Base-by-base conservation (phyloP, 2,113 vertebrate species). In the Circaetus gallicus region DNA sequence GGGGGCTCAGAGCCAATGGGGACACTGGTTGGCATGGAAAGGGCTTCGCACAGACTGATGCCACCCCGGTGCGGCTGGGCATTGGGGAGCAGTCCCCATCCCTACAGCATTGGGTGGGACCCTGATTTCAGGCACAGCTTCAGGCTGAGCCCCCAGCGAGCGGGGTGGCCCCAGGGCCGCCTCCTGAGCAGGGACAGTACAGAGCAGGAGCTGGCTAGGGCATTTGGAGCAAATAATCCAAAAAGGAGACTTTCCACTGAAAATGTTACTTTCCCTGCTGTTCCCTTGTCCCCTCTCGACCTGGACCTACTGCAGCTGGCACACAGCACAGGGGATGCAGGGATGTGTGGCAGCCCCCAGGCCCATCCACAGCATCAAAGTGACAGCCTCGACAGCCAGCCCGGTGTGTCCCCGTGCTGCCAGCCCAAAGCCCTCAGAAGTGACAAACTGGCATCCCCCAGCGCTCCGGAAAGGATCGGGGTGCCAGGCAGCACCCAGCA, bases 311-410 rank as follows among this genome's bases (percentile, higher is more conserved):
- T 43, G 47, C 61, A 63, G 32, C 0, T 1, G 45, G 29, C 59
- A 43, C 11, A 22, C 32, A 42, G 22, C 2, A 0, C 63, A 26
- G 18, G 72, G 50, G 36, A 55, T 6, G 2, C 0, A 0, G 34
- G 22, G 45, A 20, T 1, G 0, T 26, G 29, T 40, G 65, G n/a
- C 69, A 89, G 40, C 20, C 50, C 32, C 42, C 0, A 0, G n/a
- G 9, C 29, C 34, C 10, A 5, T 15, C 61, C 5, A 3, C 36
- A 66, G 29, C 45, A 45, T 32, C 34, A 42, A 42, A 42, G 29
- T 4, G 2, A 73, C 24, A 65, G 24, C 40, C 13, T 40, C 0
- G 0, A 13, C 31, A 52, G 49, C 25, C 82, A 85, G 62, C 16
- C 61, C 9, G 6, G 32, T 1, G 9, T 40, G 52, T 45, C 59